These are phyloP conservation scores for Tiaroga cobitis DNA, from an alignment of 2,797 vertebrate genomes.

Conservation along the genomic window DNA sequence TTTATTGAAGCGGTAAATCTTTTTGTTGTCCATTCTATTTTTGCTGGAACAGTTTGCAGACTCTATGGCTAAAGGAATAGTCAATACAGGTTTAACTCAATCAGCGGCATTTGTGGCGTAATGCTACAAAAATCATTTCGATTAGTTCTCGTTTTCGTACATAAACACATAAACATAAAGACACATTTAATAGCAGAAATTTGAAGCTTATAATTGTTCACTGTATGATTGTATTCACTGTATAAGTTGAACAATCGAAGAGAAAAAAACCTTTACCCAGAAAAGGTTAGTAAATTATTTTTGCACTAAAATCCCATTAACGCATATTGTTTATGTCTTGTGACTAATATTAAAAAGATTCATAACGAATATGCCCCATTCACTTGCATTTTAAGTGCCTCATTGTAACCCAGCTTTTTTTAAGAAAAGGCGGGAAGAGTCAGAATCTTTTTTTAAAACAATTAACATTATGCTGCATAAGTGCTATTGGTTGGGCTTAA, in stretches of 20 bases:
- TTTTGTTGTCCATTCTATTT: not conserved
- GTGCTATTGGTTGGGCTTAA: not conserved
- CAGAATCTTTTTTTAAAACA: not conserved
- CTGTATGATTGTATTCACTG: not conserved
- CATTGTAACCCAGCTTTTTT: not conserved
- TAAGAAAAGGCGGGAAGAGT: not conserved
- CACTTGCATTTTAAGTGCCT: not conserved
- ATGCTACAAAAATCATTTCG: not conserved
- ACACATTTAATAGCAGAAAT: not conserved
- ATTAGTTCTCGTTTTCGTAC: not conserved
- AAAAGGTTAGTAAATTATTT: not conserved
- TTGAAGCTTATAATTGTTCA: not conserved
- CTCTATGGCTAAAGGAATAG: not conserved
- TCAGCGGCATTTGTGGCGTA: not conserved
- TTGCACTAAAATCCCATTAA: too few relatives aligned
- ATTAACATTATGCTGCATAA: not conserved
- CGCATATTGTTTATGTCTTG: not conserved
- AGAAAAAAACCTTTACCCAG: too few relatives aligned
- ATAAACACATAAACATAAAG: not conserved
- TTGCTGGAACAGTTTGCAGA: constrained; percentile 1
- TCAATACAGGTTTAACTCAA: not conserved
- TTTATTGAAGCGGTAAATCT: not conserved
- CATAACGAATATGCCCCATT: not conserved
- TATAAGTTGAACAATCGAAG: not conserved
- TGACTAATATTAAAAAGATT: not conserved